These are phyloP conservation scores for Regulus satrapa DNA, from an alignment of 2,113 vertebrate genomes.

Conservation along the genomic window DNA sequence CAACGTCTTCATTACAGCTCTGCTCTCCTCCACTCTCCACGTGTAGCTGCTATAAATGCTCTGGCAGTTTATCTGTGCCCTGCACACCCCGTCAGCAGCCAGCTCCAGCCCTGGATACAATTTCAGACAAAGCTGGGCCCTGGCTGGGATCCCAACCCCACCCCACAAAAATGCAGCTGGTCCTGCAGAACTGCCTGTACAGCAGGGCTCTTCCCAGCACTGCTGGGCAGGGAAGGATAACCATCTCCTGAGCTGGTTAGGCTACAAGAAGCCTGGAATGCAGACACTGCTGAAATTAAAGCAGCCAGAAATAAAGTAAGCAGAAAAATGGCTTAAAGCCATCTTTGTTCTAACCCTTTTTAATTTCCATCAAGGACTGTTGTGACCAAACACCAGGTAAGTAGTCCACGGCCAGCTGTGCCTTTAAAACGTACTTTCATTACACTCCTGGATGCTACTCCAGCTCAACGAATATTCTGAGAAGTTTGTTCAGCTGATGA, in stretches of 20 bases:
- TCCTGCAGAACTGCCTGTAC: neutral
- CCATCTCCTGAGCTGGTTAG: neutral
- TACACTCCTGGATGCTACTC: neutral
- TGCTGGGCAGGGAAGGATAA: neutral
- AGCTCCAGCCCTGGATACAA: rapidly evolving
- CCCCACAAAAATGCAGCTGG: neutral
- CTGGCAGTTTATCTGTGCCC: neutral
- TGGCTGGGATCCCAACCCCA: neutral
- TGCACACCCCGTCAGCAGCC: neutral
- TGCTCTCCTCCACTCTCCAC: neutral
- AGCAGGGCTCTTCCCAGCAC: neutral
- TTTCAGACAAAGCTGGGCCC: neutral
- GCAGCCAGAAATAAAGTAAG: neutral
- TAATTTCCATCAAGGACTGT: neutral
- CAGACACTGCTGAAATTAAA: neutral
- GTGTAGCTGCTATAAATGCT: rapidly evolving
- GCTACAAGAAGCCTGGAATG: neutral
- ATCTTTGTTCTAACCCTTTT: neutral
- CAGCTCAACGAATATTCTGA: neutral
- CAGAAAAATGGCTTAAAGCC: neutral
- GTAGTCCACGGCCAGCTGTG: neutral
- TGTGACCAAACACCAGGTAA: rapidly evolving
- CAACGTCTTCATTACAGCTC: neutral
- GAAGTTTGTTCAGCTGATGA: neutral
- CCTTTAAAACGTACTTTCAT: neutral